phyloP scores from a whole-genome alignment of 1,140 invertebrate species.

The Megalonaias nervosa region DNA sequence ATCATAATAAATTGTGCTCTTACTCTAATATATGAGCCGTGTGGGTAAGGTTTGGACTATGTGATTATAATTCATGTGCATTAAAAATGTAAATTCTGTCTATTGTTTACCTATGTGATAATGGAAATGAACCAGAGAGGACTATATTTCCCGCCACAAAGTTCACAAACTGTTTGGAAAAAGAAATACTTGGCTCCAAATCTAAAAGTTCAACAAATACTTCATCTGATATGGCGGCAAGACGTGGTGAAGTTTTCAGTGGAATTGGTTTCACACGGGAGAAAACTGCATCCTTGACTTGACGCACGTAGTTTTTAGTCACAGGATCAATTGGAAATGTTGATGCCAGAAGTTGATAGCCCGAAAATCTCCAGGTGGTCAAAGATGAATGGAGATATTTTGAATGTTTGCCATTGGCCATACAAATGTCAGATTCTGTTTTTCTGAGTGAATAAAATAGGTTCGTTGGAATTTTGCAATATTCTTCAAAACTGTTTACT shows the following conservation, averaged over 20 bases:
- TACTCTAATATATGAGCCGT: no score
- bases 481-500: not conserved
- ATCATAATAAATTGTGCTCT: not conserved
- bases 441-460: not conserved
- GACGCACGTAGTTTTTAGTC: slow-evolving; percentile 75
- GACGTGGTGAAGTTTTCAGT: slow-evolving; percentile 38
- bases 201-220: slow-evolving; percentile 51
- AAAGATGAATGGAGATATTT: slow-evolving; percentile 12
- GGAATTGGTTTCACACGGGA: slow-evolving; percentile 49
- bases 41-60: no score
- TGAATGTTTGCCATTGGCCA: not conserved
- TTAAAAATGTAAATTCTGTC: no score
- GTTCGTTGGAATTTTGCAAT: not conserved
- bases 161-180: slow-evolving; percentile 37
- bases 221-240: slow-evolving; percentile 47
- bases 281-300: slow-evolving; percentile 73
- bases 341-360: slow-evolving; percentile 20
- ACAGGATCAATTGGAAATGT: slow-evolving; percentile 73
- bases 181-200: slow-evolving; percentile 35
- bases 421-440: not conserved
- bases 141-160: slow-evolving; percentile 51
- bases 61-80: no score
- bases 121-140: slow-evolving; percentile 46
- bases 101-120: slow-evolving; percentile 71
- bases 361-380: slow-evolving; percentile 41